Conservation (phyloP, 2,797 vertebrate species). For the Eurystomus glaucurus region DNA sequence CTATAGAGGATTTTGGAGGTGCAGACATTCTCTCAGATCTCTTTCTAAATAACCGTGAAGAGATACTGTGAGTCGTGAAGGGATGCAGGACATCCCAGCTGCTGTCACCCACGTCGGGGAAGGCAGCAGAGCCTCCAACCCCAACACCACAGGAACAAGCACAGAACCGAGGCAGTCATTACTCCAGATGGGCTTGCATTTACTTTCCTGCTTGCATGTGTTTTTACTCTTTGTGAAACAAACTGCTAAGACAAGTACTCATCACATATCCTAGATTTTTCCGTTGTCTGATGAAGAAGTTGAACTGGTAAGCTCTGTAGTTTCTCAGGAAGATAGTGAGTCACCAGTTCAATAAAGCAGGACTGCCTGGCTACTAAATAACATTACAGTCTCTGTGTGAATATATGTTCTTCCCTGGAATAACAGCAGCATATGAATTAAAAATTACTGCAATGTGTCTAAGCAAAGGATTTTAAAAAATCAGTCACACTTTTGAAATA, state of each 20-base stretch:
- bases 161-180: background rate
- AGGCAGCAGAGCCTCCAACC: accelerated
- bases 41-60: background rate
- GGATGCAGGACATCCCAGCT: background rate
- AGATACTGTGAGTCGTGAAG: background rate
- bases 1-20: background rate
- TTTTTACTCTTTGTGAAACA: background rate
- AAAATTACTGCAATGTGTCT: background rate
- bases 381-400: background rate
- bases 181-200: background rate
- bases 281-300: background rate
- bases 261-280: background rate
- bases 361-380: background rate
- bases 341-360: background rate
- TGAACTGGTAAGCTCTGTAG: background rate
- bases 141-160: accelerated
- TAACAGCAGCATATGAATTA: background rate
- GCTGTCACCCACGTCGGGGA: accelerated
- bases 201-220: background rate
- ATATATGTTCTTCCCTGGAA: background rate
- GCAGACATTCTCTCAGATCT: background rate
- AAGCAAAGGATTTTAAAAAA: background rate
- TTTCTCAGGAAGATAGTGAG: background rate
- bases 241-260: background rate
- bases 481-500: background rate